Percentiles rank a stretch among this genome's conserved stretches.
phyloP scores from a whole-genome alignment of 1,140 invertebrate genomes.

The Pogonus chalceus region DNA sequence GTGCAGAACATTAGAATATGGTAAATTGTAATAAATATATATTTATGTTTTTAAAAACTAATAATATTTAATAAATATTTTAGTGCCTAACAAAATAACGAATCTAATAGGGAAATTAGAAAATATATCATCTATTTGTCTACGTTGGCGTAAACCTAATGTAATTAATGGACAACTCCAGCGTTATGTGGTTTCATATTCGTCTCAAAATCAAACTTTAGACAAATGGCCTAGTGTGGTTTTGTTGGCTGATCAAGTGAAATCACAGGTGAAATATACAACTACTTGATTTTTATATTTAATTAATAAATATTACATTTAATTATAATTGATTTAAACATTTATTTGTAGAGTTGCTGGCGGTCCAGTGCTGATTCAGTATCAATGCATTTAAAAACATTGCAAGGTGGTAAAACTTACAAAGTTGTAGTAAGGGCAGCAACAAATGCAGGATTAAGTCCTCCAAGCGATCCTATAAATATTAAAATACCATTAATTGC shows the following conservation, averaged over 20 bases:
- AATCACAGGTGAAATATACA: slow-evolving; percentile 1
- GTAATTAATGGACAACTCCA: slow-evolving; percentile 20
- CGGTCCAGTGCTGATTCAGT: slow-evolving; percentile 9
- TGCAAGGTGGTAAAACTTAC: slow-evolving; percentile 40
- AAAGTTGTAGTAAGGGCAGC: slow-evolving; percentile 43
- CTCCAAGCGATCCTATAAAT: slow-evolving; percentile 34
- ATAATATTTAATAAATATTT: slow-evolving; percentile 12
- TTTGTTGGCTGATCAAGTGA: slow-evolving; percentile 8
- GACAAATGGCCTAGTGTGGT: slow-evolving; percentile 19
- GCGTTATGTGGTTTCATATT: slow-evolving; percentile 25
- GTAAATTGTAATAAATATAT: slow-evolving; percentile 15
- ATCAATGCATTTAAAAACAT: slow-evolving; percentile 32
- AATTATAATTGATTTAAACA: too few relatives aligned
- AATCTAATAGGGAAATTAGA: slow-evolving; percentile 23
- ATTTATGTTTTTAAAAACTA: neutral
- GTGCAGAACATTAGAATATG: slow-evolving; percentile 22
- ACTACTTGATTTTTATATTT: neutral
- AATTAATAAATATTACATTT: neutral
- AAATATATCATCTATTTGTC: slow-evolving; percentile 22
- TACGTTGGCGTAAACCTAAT: slow-evolving; percentile 23
- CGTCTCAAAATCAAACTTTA: slow-evolving; percentile 20
- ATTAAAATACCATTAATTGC: slow-evolving; percentile 23
- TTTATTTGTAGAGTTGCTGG: slow-evolving; percentile 16
- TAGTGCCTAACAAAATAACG: slow-evolving; percentile 25
- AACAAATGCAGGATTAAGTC: slow-evolving; percentile 43